Evolutionary conservation across 1,140 invertebrate species (phyloP).

Genomic region (Hirudo medicinalis): DNA sequence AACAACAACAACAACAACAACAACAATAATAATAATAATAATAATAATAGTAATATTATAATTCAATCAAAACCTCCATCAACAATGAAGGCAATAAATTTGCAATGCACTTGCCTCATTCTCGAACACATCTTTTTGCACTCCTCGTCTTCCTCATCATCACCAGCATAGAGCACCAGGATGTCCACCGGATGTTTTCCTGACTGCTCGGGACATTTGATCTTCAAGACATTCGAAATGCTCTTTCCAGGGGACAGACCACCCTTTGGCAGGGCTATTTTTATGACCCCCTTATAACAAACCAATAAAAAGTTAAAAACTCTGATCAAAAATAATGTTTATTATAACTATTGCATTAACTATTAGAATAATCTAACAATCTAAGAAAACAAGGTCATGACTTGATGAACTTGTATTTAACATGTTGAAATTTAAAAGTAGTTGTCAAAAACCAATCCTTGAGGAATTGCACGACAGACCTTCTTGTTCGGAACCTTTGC

Average conservation of each 20-base stretch:
- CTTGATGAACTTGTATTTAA: too few relatives aligned
- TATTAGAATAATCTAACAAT: too few relatives aligned
- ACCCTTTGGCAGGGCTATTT: slow-evolving; percentile 26
- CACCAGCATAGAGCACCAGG: slow-evolving; percentile 57
- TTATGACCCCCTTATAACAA: slow-evolving; percentile 17
- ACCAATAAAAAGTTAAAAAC: slow-evolving; percentile 14
- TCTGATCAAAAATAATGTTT: slow-evolving; percentile 23
- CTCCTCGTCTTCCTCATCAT: slow-evolving; percentile 39
- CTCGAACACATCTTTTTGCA: slow-evolving; percentile 19
- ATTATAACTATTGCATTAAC: too few relatives aligned
- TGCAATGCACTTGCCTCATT: too few relatives aligned
- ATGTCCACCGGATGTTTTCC: slow-evolving; percentile 53
- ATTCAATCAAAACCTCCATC: not conserved
- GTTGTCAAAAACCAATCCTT: too few relatives aligned
- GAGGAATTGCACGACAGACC: too few relatives aligned
- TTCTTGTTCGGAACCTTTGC: too few relatives aligned
- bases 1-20: too few relatives aligned
- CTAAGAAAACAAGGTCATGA: too few relatives aligned
- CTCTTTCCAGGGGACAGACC: slow-evolving; percentile 47
- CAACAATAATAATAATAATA: too few relatives aligned
- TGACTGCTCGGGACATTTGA: slow-evolving; percentile 52
- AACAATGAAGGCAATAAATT: too few relatives aligned
- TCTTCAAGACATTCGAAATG: slow-evolving; percentile 51
- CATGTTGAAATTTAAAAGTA: too few relatives aligned
- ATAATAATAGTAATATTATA: not conserved